These are phyloP conservation scores for Bolinopsis microptera DNA, from an alignment of 37 sponge, comb jelly and placozoan species.

Conservation along the genomic window DNA sequence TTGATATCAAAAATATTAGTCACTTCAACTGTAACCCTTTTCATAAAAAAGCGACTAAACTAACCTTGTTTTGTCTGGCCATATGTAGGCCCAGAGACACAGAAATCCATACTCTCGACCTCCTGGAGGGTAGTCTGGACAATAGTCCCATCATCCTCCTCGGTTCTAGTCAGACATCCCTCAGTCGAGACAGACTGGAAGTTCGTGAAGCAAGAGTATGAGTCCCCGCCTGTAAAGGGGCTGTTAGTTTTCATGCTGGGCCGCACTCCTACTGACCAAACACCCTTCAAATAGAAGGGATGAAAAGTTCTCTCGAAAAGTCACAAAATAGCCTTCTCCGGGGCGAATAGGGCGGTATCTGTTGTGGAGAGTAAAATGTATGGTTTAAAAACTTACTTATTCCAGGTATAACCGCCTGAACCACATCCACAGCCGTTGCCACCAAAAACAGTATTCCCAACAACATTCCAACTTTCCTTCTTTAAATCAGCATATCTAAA, in stretches of 20 bases:
- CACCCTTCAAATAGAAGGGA: no score
- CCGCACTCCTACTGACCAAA: no score
- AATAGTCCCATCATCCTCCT: conserved; percentile 13
- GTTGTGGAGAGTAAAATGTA: no score
- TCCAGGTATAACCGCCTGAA: background rate
- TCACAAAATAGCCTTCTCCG: no score
- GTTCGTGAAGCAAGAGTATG: conserved; percentile 38
- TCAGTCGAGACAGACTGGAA: conserved; percentile 34
- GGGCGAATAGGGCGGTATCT: no score
- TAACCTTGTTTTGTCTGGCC: conserved; percentile 38
- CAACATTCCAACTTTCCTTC: background rate
- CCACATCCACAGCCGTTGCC: background rate
- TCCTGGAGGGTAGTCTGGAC: background rate
- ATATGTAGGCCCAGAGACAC: conserved; percentile 47
- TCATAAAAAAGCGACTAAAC: no score
- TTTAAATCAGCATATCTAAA: background rate
- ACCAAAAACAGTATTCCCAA: background rate
- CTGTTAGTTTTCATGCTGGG: background rate
- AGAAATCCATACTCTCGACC: conserved; percentile 1
- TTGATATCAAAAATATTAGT: no score
- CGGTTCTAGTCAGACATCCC: background rate
- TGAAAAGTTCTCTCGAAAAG: no score
- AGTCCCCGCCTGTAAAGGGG: background rate
- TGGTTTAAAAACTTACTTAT: background rate
- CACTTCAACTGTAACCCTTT: no score